Percentiles rank a stretch among this genome's conserved stretches.
These are phyloP conservation scores for Varecia variegata DNA, from an alignment of 2,797 vertebrate species.

Conservation along the genomic window DNA sequence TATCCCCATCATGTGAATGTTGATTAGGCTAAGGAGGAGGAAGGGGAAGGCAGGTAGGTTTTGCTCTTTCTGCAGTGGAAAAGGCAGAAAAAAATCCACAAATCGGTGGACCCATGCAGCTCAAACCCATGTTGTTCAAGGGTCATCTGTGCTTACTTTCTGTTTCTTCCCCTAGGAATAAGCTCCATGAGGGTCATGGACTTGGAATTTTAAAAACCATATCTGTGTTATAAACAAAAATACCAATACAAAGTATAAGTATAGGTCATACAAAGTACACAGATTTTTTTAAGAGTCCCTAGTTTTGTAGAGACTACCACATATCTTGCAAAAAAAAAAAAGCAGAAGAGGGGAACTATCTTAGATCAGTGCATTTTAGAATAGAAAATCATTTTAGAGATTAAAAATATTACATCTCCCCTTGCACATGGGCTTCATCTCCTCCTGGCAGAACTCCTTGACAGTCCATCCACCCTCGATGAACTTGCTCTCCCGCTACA, in stretches of 20 bases:
- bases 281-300: neutral
- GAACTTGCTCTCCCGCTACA: constrained; percentile 93
- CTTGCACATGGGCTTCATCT: too few species aligned
- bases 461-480: constrained; percentile 95
- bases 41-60: neutral
- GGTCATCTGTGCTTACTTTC: neutral
- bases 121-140: neutral
- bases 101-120: neutral
- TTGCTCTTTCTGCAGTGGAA: neutral
- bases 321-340: neutral
- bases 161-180: neutral
- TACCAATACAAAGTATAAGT: neutral
- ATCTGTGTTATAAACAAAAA: neutral
- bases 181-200: neutral
- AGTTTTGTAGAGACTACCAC: neutral
- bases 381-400: neutral
- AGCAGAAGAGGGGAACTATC: neutral
- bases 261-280: neutral
- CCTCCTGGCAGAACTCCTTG: constrained; percentile 98
- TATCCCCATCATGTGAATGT: neutral
- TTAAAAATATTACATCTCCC: neutral
- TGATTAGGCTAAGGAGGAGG: neutral
- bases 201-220: neutral
- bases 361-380: neutral
- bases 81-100: too few species aligned